Evolutionary conservation across 1,140 invertebrate species (phyloP).

Genomic region (Leptinotarsa texana): DNA sequence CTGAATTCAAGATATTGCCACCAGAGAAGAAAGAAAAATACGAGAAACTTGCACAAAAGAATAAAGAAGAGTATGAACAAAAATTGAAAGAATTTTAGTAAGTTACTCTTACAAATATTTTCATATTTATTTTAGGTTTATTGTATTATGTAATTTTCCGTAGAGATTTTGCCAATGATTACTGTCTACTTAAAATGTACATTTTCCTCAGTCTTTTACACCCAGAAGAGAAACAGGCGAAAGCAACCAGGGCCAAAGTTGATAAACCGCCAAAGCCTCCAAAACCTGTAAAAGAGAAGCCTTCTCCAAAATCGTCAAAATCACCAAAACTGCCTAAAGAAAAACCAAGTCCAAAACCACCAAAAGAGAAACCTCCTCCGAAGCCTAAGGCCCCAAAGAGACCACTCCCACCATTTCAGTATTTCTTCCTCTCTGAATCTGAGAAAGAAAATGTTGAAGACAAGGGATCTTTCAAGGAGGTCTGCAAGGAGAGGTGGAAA

Average conservation of each 20-base stretch:
- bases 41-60: conserved; percentile 49
- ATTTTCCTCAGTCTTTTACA: conserved; percentile 37
- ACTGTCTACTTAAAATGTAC: not conserved
- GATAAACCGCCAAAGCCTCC: too few relatives aligned
- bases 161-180: not conserved
- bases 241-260: not conserved
- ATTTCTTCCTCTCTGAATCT: conserved; percentile 30
- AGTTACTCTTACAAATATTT: conserved; percentile 37
- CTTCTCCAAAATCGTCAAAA: conserved; percentile 27
- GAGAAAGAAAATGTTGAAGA: conserved; percentile 40
- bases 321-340: conserved; percentile 29
- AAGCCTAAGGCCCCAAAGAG: conserved; percentile 32
- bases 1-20: conserved; percentile 56
- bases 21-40: conserved; percentile 58
- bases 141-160: not conserved
- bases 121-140: conserved; percentile 5
- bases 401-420: conserved; percentile 30
- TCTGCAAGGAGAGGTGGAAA: conserved; percentile 56
- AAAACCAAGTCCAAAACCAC: conserved; percentile 23
- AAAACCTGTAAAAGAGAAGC: conserved; percentile 4
- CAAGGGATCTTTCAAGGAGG: conserved; percentile 51
- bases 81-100: conserved; percentile 56
- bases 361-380: conserved; percentile 28
- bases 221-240: conserved; percentile 33
- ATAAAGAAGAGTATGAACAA: conserved; percentile 52